Percentiles rank a stretch among this genome's conserved stretches.
Evolutionary conservation across 2,888 invertebrate species (phyloP).

Genomic region (Acleris cristana): DNA sequence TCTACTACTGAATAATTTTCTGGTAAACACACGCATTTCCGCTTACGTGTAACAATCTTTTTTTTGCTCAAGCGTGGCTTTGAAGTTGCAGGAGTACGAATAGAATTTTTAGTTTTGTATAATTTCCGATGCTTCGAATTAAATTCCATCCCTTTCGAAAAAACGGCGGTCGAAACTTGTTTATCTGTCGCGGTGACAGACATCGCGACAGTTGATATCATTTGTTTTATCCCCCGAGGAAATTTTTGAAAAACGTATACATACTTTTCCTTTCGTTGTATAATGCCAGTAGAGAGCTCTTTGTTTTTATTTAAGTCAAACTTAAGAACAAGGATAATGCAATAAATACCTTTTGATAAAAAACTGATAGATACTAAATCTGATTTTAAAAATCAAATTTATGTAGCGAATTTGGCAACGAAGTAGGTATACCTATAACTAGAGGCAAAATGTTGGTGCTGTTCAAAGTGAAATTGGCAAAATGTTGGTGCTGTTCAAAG

Average conservation of each 20-base stretch:
- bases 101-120: conserved; percentile 81
- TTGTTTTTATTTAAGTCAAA: not conserved
- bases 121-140: conserved; percentile 83
- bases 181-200: conserved; percentile 77
- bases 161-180: conserved; percentile 82
- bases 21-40: conserved; percentile 85
- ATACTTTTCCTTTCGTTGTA: conserved; percentile 2
- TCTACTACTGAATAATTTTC: conserved; percentile 84
- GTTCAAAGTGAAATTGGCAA: too few relatives aligned
- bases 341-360: too few relatives aligned
- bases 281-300: conserved; percentile 22
- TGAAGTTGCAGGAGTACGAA: conserved; percentile 73
- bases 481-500: too few relatives aligned
- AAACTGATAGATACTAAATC: too few relatives aligned
- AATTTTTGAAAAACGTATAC: conserved; percentile 20
- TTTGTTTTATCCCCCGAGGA: conserved; percentile 58
- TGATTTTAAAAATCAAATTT: too few relatives aligned
- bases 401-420: too few relatives aligned
- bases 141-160: conserved; percentile 83
- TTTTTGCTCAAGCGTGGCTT: conserved; percentile 75
- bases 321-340: too few relatives aligned
- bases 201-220: conserved; percentile 57
- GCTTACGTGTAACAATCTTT: conserved; percentile 73
- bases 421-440: too few relatives aligned
- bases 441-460: too few relatives aligned